Conservation (phyloP, 2,797 vertebrate genomes). For the Melanotaenia nigrans region DNA sequence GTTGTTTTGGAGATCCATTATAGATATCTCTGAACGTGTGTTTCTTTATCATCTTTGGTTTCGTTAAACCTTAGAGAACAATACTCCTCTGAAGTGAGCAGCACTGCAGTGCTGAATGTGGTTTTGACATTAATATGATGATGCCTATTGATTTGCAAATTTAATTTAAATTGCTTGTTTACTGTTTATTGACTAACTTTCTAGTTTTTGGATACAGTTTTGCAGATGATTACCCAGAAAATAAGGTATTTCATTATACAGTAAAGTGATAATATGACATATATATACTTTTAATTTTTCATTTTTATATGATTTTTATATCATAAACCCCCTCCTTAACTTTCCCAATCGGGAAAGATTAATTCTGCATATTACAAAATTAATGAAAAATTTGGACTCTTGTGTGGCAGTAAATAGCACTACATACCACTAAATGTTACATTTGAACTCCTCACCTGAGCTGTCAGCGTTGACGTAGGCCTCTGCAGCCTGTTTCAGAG, state of each 20-base stretch:
- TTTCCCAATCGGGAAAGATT: neutral
- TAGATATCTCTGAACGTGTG: neutral
- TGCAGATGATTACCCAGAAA: neutral
- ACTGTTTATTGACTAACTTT: neutral
- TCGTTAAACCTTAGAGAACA: neutral
- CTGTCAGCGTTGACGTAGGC: conserved; percentile 88
- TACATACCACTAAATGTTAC: neutral
- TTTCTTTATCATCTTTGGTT: neutral
- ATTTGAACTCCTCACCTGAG: conserved; percentile 83
- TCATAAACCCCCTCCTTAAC: neutral
- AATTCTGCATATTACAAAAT: neutral
- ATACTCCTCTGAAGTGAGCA: conserved; percentile 7
- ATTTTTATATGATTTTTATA: neutral
- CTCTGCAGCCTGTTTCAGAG: conserved; percentile 89
- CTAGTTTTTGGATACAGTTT: neutral
- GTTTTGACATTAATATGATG: conserved; percentile 1
- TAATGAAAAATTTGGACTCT: neutral
- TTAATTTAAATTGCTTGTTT: neutral
- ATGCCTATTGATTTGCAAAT: neutral
- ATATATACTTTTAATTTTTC: neutral
- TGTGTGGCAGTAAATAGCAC: too few species aligned
- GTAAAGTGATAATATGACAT: neutral
- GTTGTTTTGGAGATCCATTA: neutral
- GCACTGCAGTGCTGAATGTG: neutral
- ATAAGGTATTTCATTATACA: neutral